phyloP scores from a whole-genome alignment of 1,140 invertebrate species.

The Bradysia coprophila region DNA sequence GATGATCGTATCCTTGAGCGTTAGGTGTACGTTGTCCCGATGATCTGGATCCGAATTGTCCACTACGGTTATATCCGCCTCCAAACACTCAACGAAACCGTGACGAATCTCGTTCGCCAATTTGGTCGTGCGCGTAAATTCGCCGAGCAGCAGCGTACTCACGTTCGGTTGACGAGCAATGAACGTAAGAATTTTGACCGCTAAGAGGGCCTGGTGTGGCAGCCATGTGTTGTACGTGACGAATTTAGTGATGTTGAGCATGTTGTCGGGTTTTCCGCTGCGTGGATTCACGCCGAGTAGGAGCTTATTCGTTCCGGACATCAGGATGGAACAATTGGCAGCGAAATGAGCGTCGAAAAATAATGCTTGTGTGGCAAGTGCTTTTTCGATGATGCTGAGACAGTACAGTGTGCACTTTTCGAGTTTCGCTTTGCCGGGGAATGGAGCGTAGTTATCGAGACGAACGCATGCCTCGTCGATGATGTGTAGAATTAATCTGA shows the following conservation, averaged over 20 bases:
- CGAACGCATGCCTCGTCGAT: slow-evolving; percentile 59
- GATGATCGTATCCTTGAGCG: slow-evolving; percentile 47
- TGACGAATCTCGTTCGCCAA: slow-evolving; percentile 39
- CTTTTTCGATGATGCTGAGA: slow-evolving; percentile 44
- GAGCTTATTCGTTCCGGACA: slow-evolving; percentile 59
- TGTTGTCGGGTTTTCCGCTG: slow-evolving; percentile 54
- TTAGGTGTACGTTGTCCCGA: slow-evolving; percentile 15
- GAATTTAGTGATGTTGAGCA: slow-evolving; percentile 61
- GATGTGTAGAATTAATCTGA: slow-evolving; percentile 40
- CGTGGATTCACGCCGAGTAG: slow-evolving; percentile 64
- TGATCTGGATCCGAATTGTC: slow-evolving; percentile 15
- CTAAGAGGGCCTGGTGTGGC: slow-evolving; percentile 43
- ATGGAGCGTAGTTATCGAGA: slow-evolving; percentile 49
- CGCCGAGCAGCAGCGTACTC: slow-evolving; percentile 48
- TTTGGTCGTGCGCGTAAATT: slow-evolving; percentile 39
- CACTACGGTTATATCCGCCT: slow-evolving; percentile 36
- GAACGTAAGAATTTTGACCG: slow-evolving; percentile 47
- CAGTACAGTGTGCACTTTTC: slow-evolving; percentile 46
- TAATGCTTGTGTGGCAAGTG: slow-evolving; percentile 38
- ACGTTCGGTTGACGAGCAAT: slow-evolving; percentile 43
- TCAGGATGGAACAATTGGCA: slow-evolving; percentile 36
- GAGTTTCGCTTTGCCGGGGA: slow-evolving; percentile 44
- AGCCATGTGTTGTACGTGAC: slow-evolving; percentile 52
- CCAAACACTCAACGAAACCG: slow-evolving; percentile 77
- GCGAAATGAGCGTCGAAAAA: slow-evolving; percentile 41